Base-by-base conservation (phyloP, 1,140 invertebrate genomes). In the Piezodorus guildinii region DNA sequence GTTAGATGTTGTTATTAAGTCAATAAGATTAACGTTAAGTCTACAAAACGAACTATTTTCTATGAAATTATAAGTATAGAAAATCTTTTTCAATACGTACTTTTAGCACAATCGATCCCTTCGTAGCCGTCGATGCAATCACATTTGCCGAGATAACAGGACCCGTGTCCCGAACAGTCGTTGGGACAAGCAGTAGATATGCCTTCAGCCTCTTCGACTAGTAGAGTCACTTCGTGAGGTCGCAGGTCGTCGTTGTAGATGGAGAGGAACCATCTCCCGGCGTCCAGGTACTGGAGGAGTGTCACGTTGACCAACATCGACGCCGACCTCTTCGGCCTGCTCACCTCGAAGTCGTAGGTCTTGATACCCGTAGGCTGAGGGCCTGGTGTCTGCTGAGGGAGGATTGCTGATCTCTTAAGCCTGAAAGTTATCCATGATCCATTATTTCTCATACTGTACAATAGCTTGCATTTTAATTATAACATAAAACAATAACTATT, bases 71-170 rank as follows among this genome's bases (percentile, higher is more conserved):
- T 30, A 4, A 4, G 27, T 30, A 30, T 30, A 8, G 27, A 8
- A 8, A 8, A 30, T 4, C 27, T 30, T 4, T 30, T 30, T 30
- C 27, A 39, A 15, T 1, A 81, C 88, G 86, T 79, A 94, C 91
- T 90, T 75, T 90, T 89, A n/a, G 90, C 88, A 75, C 92, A 96
- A 73, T 90, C 88, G 67, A 85, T 80, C 65, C 95, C 94, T 73
- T 90, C 86, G 76, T 89, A 98, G 49, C 94, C 94, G 72, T 94
- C 89, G 75, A 92, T 92, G 77, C 95, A 99, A 72, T 92, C 86
- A 74, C 96, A 98, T 74, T 91, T 91, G 52, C 94, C 94, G 64
- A 94, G 83, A 71, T 91, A 88, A 74, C 96, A 99, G 30, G 91
- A 92, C 39, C 96, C 96, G 66, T 93, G 85, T 9, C 93, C 92